These are phyloP conservation scores for Triplophysa yarkandensis DNA, from an alignment of 2,797 vertebrate species.

Conservation along the genomic window DNA sequence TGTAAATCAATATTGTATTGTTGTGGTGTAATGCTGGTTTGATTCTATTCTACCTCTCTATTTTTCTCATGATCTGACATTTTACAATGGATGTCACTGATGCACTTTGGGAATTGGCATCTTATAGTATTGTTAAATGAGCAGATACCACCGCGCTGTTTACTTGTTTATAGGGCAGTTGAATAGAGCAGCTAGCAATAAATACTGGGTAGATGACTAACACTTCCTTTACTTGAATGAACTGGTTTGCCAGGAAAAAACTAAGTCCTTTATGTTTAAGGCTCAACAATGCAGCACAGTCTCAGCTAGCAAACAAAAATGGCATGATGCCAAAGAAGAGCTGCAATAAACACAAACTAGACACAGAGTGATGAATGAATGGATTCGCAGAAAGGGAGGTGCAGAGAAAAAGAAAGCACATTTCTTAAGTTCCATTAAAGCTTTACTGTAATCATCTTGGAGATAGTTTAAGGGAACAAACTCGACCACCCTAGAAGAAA, in stretches of 20 bases:
- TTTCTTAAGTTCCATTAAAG: conserved; percentile 45
- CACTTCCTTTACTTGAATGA: conserved; percentile 8
- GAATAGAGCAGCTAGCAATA: conserved; percentile 30
- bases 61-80: not conserved
- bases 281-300: not conserved
- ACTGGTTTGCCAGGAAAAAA: conserved; percentile 15
- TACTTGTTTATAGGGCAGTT: conserved; percentile 14
- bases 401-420: not conserved
- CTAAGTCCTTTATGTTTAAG: not conserved
- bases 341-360: conserved; percentile 12
- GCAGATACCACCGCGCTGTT: conserved; percentile 9
- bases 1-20: not conserved
- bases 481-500: conserved; percentile 43
- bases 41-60: no score
- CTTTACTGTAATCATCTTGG: conserved; percentile 60
- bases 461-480: conserved; percentile 49
- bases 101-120: not conserved
- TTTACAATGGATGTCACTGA: not conserved
- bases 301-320: not conserved
- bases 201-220: conserved; percentile 24
- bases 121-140: conserved; percentile 1
- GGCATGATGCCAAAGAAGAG: conserved; percentile 11
- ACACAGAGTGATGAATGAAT: conserved; percentile 7
- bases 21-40: not conserved
- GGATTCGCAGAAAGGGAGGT: not conserved